Base-by-base conservation (phyloP, 1,140 invertebrate genomes). In the Drosophila truncata region DNA sequence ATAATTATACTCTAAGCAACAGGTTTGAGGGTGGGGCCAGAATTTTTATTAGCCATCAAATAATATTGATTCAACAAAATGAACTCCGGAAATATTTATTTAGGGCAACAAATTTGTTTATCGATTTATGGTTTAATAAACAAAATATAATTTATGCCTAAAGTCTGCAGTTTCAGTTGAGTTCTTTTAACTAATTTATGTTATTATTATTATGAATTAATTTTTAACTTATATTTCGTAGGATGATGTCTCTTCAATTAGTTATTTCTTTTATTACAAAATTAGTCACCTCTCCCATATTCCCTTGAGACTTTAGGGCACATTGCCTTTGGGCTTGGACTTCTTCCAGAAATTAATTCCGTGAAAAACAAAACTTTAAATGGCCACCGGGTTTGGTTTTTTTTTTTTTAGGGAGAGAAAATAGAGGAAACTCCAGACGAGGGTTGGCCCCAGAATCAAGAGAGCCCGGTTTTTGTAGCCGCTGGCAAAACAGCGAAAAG, bases 401-500 rank as follows among this genome's bases (percentile, higher is more conserved):
- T 27, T 27, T 57, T 49, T 49, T 35, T 44, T 18, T n/a, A n/a
- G 16, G 50, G 6, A 8, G 37, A 9, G 54, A 44, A 20, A 57
- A 29, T 39, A 25, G 41, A 54, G 37, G 33, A 5, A 55, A 41
- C 27, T 67, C 47, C 31, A 41, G 47, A 27, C 71, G 69, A 83
- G 83, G 83, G 83, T 84, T 84, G 84, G 70, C 46, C 57, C 27
- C 25, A 44, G 42, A 41, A 52, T 37, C 58, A 29, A 37, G 52
- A n/a, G 33, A 52, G 42, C 35, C 73, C 23, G 23, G n/a, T n/a
- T n/a, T 50, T 71, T 25, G 27, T n/a, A 16, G n/a, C 35, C 39
- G 41, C 49, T 35, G 62, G 67, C 42, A 33, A 42, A 74, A 88
- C 83, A 87, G 67, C 64, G 66, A 80, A 87, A 87, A 70, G 83